Conservation (phyloP, 2,888 invertebrate species). For the Aporophyla nigra region DNA sequence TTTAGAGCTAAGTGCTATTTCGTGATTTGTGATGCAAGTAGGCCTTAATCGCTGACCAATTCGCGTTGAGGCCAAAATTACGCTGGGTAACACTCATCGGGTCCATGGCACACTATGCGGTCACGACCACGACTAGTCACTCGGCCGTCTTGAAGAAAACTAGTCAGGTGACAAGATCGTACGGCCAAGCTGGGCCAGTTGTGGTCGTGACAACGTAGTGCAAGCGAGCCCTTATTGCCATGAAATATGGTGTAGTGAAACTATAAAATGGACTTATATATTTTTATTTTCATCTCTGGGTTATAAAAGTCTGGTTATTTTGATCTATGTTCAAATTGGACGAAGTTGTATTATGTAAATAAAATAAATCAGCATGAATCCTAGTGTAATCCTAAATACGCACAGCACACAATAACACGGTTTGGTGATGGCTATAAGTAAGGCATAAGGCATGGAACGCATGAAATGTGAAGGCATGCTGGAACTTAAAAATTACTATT, state of each 20-base stretch:
- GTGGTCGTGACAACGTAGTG: not conserved
- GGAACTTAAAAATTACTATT: not conserved
- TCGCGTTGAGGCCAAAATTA: not conserved
- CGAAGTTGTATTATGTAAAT: not conserved
- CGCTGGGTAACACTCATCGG: not conserved
- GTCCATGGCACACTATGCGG: not conserved
- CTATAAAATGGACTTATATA: not conserved
- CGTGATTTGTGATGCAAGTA: not conserved
- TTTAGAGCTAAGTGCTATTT: too few relatives aligned
- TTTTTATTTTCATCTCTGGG: not conserved
- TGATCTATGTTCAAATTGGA: not conserved
- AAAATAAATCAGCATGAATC: constrained; percentile 8
- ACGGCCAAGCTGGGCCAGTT: not conserved
- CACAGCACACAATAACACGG: constrained; percentile 1
- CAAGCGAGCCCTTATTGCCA: not conserved
- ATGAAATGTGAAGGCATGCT: not conserved
- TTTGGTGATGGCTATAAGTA: not conserved
- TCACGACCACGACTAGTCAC: not conserved
- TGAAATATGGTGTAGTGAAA: not conserved
- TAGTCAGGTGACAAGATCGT: not conserved
- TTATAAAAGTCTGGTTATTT: not conserved
- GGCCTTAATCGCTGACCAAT: not conserved
- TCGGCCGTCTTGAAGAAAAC: not conserved
- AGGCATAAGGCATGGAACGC: too few relatives aligned
- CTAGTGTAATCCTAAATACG: constrained; percentile 10